phyloP scores from a whole-genome alignment of 2,888 invertebrate genomes.

The Drosophila putrida region DNA sequence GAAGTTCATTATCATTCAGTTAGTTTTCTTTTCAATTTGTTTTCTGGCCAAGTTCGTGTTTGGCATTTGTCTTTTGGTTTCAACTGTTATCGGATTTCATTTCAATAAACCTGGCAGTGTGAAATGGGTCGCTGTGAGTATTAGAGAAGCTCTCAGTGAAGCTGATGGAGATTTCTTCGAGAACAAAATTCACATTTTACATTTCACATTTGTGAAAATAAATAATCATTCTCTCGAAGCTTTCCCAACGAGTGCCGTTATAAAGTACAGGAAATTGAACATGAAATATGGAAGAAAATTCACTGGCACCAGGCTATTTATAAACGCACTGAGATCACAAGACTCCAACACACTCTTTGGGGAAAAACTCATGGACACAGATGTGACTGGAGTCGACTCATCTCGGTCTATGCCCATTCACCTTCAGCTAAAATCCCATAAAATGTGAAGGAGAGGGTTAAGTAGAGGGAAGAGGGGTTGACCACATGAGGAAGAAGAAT shows the following conservation, averaged over 20 bases:
- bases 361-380: constrained; percentile 25
- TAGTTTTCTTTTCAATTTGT: constrained; percentile 63
- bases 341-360: constrained; percentile 15
- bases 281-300: constrained; percentile 51
- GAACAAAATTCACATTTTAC: constrained; percentile 21
- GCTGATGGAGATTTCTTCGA: constrained; percentile 6
- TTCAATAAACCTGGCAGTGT: constrained; percentile 51
- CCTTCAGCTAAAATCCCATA: constrained; percentile 45
- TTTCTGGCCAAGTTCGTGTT: constrained; percentile 54
- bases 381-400: constrained; percentile 30
- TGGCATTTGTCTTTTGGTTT: constrained; percentile 42
- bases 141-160: not conserved
- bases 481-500: constrained; percentile 45
- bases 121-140: constrained; percentile 55
- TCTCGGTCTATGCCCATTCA: constrained; percentile 45
- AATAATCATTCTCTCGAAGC: constrained; percentile 18
- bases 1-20: constrained; percentile 66
- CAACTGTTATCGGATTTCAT: constrained; percentile 57
- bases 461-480: not conserved
- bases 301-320: constrained; percentile 48
- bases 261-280: constrained; percentile 55
- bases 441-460: constrained; percentile 1
- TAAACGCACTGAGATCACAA: constrained; percentile 57
- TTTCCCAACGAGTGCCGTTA: constrained; percentile 60
- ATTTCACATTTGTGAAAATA: constrained; percentile 31